phyloP scores from a whole-genome alignment of 92 coral and sea anemone genomes.

The Heliopora coerulea region DNA sequence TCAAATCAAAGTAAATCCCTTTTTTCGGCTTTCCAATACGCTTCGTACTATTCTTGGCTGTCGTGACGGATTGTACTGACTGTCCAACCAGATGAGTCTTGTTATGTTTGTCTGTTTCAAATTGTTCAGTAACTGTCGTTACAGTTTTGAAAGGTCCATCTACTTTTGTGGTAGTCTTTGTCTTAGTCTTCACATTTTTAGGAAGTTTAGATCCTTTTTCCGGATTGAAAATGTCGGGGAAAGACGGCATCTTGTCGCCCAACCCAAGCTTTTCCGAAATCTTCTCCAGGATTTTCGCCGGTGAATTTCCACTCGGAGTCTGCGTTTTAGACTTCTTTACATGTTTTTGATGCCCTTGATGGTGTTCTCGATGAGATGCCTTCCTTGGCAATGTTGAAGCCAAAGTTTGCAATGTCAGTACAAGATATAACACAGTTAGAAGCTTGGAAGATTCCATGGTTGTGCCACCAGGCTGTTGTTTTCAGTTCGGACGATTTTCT shows the following conservation, averaged over 20 bases:
- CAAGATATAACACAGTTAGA: background rate
- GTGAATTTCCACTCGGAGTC: background rate
- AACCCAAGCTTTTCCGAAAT: background rate
- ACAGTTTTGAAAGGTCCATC: slow-evolving; percentile 21
- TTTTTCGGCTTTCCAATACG: background rate
- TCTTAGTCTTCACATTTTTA: slow-evolving; percentile 7
- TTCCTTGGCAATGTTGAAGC: background rate
- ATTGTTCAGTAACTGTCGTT: slow-evolving; percentile 11
- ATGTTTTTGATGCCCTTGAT: background rate
- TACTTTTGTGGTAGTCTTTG: slow-evolving; percentile 16
- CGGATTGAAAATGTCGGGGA: background rate
- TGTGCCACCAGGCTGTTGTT: background rate
- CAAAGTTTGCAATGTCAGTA: background rate
- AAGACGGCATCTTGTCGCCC: background rate
- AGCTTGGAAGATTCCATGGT: background rate
- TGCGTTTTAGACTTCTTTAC: background rate
- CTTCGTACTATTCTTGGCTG: background rate
- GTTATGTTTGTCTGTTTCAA: slow-evolving; percentile 21
- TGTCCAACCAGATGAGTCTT: slow-evolving; percentile 17
- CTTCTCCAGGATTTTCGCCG: background rate
- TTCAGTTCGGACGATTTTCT: background rate
- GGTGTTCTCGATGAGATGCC: background rate
- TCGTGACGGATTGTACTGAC: slow-evolving; percentile 2
- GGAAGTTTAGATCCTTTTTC: background rate
- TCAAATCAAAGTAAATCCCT: background rate